Base-by-base conservation (phyloP, 2,797 vertebrate species). In the Coregonus ussuriensis region DNA sequence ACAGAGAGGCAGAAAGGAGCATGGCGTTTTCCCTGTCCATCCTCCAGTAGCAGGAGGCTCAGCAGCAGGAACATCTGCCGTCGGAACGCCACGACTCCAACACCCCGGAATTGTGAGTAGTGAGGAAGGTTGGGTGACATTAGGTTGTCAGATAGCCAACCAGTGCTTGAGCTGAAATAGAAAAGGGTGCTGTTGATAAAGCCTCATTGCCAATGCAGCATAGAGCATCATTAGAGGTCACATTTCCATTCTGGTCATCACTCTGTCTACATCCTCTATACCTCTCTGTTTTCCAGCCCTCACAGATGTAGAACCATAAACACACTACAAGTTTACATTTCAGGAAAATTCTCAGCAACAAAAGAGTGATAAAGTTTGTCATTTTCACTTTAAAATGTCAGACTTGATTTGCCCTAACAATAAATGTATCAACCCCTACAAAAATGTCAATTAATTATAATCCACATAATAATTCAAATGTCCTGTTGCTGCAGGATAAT, bases 161-260 rank as follows among this genome's bases (percentile, higher is more conserved):
- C 97, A 99, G 85, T 98, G 97, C 6, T 88, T 95, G 83, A 97
- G 93, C 97, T 99, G 94, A n/a, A 90, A 90, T 53, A 87, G 54
- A 85, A 83, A 77, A 69, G 1, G 4, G n/a, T 29, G 59, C 3
- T 21, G 4, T 35, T 33, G 11, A 29, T 52, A 67, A 7, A 33
- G 63, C 21, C 21, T 52, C 37, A 62, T 29, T 53, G 31, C 69
- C 21, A 3, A 47, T 59, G 3, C 21, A 66, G 53, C 18, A 54
- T 54, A 11, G 7, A 25, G 25, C 14, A 13, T 67, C 37, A 69
- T 41, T 41, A 41, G 37, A 41, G 56, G 18, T 5, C 25, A 31
- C 70, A 67, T 56, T 56, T 56, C n/a, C 18, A 56, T 56, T 56
- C 16, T 56, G n/a, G 54, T 56, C 1, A 56, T 56, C 54, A 56